Conservation (phyloP, 2,888 invertebrate genomes). For the Pardosa pseudoannulata region DNA sequence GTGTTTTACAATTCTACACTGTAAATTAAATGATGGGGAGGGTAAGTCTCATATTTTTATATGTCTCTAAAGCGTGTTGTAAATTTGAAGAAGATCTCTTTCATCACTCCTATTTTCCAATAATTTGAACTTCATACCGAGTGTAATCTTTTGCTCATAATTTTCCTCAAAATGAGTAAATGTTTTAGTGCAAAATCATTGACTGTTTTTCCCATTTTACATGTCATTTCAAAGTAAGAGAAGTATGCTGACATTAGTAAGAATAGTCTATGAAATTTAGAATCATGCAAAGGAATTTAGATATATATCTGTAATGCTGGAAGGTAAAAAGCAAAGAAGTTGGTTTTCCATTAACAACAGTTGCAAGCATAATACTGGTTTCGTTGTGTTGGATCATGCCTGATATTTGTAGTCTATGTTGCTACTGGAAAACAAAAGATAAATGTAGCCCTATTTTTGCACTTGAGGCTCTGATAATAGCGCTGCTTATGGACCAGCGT, state of each 20-base stretch:
- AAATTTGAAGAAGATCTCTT: conserved; percentile 42
- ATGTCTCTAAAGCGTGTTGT: conserved; percentile 62
- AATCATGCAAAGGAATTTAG: not conserved
- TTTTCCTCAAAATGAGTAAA: conserved; percentile 22
- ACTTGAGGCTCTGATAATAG: not conserved
- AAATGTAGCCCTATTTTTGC: not conserved
- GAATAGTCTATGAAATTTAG: not conserved
- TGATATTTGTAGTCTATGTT: not conserved
- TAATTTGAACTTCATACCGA: conserved; percentile 43
- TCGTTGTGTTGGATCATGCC: not conserved
- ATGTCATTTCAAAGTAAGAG: not conserved
- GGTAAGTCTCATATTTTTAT: conserved; percentile 64
- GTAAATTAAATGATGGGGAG: conserved; percentile 45
- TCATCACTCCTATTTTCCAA: conserved; percentile 38
- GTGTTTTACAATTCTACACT: conserved; percentile 48
- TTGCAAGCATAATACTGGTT: not conserved
- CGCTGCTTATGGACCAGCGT: not conserved
- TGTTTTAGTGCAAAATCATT: not conserved
- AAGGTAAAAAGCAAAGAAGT: not conserved
- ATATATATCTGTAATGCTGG: not conserved
- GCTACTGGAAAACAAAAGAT: not conserved
- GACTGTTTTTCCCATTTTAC: not conserved
- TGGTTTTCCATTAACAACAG: conserved; percentile 6
- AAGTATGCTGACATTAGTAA: not conserved
- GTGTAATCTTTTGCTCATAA: conserved; percentile 60